A percentile compares a stretch with the other conserved stretches of the same genome.
Evolutionary conservation across 2,888 invertebrate species (phyloP).

Genomic region (Ophraella communa): DNA sequence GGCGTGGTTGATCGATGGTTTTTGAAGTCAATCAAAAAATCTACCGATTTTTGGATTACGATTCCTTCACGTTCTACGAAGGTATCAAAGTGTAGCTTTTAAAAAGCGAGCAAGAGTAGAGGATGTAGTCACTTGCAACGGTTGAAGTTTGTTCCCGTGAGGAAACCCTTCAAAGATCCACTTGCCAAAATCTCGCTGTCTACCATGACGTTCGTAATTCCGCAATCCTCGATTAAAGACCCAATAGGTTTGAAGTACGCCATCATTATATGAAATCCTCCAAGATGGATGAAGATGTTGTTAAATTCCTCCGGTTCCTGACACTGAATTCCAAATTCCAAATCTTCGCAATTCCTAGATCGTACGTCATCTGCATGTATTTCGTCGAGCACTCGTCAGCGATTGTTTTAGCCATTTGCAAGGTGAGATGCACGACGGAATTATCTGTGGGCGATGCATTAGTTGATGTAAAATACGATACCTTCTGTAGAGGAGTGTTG

Average conservation of each 20-base stretch:
- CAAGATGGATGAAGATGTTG: constrained; percentile 45
- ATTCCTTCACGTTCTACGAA: background rate
- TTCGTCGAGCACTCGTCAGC: constrained; percentile 7
- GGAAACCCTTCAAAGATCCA: constrained; percentile 20
- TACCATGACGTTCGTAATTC: constrained; percentile 9
- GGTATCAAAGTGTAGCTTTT: constrained; percentile 2
- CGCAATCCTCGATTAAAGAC: constrained; percentile 19
- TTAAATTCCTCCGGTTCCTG: constrained; percentile 41
- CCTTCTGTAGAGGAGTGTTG: constrained; percentile 16
- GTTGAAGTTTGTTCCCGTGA: constrained; percentile 23
- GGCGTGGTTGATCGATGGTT: background rate
- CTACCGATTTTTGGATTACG: background rate
- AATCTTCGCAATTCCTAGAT: constrained; percentile 39
- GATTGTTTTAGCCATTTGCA: constrained; percentile 2
- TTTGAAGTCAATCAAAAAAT: background rate
- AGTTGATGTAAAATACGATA: constrained; percentile 47
- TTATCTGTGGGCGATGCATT: constrained; percentile 48
- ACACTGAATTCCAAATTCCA: constrained; percentile 42
- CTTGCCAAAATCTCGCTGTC: constrained; percentile 15
- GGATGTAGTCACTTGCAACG: constrained; percentile 25
- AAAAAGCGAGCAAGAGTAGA: constrained; percentile 9
- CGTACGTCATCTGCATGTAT: constrained; percentile 5
- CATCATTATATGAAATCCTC: constrained; percentile 45
- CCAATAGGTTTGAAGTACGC: constrained; percentile 40
- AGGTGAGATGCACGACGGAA: constrained; percentile 21